These are phyloP conservation scores for Arvicanthis niloticus DNA, from an alignment of 2,113 vertebrate genomes.

Conservation along the genomic window DNA sequence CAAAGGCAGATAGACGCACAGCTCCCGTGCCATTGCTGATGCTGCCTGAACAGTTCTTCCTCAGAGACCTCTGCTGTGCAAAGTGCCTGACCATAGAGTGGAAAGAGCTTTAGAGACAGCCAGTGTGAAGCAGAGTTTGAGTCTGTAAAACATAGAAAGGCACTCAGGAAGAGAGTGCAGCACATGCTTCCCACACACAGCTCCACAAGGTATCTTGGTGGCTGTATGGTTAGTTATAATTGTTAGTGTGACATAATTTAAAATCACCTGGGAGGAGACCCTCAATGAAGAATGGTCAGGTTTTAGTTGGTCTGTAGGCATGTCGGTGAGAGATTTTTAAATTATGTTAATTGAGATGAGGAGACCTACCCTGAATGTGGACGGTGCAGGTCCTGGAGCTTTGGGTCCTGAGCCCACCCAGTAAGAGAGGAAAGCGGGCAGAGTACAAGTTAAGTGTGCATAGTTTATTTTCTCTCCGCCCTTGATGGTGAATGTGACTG, in stretches of 20 bases:
- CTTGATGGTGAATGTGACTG: not conserved
- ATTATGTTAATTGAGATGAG: not conserved
- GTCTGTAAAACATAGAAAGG: not conserved
- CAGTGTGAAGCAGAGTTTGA: not conserved
- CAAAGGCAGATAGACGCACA: not conserved
- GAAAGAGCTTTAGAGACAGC: not conserved
- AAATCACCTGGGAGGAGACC: not conserved
- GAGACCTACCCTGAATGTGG: not conserved
- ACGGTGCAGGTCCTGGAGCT: not conserved
- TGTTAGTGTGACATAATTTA: no score
- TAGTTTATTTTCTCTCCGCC: not conserved
- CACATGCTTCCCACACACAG: not conserved
- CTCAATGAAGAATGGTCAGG: not conserved
- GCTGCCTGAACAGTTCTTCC: not conserved
- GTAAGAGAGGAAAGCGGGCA: not conserved
- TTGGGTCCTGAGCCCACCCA: not conserved
- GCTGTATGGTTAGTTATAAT: not conserved
- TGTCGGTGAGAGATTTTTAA: not conserved
- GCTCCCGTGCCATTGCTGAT: rapidly evolving
- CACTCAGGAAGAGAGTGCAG: not conserved
- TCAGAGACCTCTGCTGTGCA: not conserved
- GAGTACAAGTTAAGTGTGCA: no score
- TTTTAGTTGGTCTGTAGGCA: not conserved
- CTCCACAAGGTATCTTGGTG: not conserved
- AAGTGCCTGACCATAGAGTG: not conserved